These are phyloP conservation scores for Muschampia plurimacula DNA, from an alignment of 2,888 invertebrate species.

Conservation along the genomic window DNA sequence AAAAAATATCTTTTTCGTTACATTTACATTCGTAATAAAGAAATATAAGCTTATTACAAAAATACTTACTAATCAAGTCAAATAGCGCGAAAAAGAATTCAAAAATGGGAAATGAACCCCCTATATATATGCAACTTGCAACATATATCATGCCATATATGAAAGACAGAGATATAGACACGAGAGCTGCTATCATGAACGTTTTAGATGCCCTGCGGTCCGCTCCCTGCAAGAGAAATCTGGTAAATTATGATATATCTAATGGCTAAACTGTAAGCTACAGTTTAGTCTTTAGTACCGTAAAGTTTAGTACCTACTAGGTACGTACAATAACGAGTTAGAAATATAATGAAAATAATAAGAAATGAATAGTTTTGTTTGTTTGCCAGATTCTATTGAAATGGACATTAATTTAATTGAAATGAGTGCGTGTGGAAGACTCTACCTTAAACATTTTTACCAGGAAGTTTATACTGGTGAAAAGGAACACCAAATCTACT, in stretches of 20 bases:
- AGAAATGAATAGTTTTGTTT: too few relatives aligned
- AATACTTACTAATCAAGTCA: slow-evolving; percentile 61
- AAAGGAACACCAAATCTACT: slow-evolving; percentile 55
- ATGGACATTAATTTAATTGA: too few relatives aligned
- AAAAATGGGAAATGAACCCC: slow-evolving; percentile 63
- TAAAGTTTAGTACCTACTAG: too few relatives aligned
- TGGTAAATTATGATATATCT: neutral
- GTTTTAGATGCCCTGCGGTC: slow-evolving; percentile 45
- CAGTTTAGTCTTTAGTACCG: too few relatives aligned
- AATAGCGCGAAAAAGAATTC: slow-evolving; percentile 62
- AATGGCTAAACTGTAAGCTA: neutral
- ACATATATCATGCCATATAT: slow-evolving; percentile 61
- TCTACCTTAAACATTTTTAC: slow-evolving; percentile 57
- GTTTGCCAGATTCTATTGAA: neutral
- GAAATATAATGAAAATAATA: too few relatives aligned
- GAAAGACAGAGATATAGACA: slow-evolving; percentile 57
- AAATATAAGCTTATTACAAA: neutral
- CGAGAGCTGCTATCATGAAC: slow-evolving; percentile 54
- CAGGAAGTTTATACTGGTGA: slow-evolving; percentile 55
- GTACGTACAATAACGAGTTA: too few relatives aligned
- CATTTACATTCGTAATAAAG: too few relatives aligned
- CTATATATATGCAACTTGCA: slow-evolving; percentile 55
- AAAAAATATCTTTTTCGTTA: too few relatives aligned
- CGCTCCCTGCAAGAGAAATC: slow-evolving; percentile 53
- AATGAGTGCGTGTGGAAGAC: neutral